Evolutionary conservation across 2,888 invertebrate species (phyloP), one percentile per base, ranked within the genome.

Genomic region (Dicranocentrus wangi): DNA sequence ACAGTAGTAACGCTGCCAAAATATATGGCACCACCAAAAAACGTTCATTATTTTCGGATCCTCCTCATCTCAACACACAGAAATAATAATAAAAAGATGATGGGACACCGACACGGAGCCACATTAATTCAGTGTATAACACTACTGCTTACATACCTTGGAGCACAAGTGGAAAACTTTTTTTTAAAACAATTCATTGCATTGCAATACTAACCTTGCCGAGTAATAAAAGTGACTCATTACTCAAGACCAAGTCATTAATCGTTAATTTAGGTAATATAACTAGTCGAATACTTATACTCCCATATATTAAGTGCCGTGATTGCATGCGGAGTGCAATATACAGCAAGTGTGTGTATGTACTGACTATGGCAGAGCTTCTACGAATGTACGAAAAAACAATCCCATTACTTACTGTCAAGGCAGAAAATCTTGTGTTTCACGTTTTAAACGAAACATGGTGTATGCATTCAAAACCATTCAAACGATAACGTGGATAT

Each of bases 381-480:
- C 2, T 10, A 42, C 19, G 39, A 2, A 25, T 39, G 58, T 25
- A 7, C 32, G 10, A 55, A 71, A 72, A 65, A 63, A 72, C 72
- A 73, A 73, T 73, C 65, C 73, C 73, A 73, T 73, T 73, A 65
- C 73, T 73, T 73, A 73, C 65, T 73, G 73, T 73, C 73, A 73
- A 73, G 42, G 51, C 65, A 42, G 65, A 73, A 73, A 73, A 65
- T 73, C 55, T 32, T 65, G 63, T 51, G 73, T 73, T 73, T 73
- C 73, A 73, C 65, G 73, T 73, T 73, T 32, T 43, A 47, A 55
- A 17, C 65, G 25, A 55, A 65, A 23, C 32, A 1, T 8, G 19
- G 32, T 39, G 2, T 32, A 21, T 53, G 21, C 15, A 25, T 32
- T 32, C 10, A n/a, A n/a, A n/a, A n/a, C n/a, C n/a, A n/a, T n/a